Base-by-base conservation (phyloP, 2,113 vertebrate species). In the Rhineura floridana region DNA sequence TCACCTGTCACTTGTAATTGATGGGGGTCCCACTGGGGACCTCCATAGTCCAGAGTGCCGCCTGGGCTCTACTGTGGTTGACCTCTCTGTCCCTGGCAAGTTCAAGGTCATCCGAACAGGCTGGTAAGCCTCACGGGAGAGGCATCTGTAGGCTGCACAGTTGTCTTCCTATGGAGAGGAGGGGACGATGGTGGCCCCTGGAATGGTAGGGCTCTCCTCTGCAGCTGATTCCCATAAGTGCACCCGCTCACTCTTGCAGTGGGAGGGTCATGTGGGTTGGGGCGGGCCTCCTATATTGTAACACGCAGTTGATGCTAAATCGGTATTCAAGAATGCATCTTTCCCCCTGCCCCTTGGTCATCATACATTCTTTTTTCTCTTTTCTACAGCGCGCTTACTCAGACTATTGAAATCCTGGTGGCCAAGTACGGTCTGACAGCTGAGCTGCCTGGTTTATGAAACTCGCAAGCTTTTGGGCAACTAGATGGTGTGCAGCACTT, bases 31-130 rank as follows among this genome's bases (percentile, higher is more conserved):
- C 1, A 96, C 98, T 90, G 98, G 97, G 72, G 97, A 98, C 39
- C 44, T 85, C 23, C 94, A 97, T 90, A 98, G 96, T 90, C 95
- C 97, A 0, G 95, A 97, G 87, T 97, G 95, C 90, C 98, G 99
- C 11, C 93, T 98, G 7, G 99, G 99, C 0, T 99, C 99, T 0
- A 99, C 99, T 3, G 99, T 99, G 85, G 95, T 99, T 6, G 97
- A 99, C 78, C 95, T 99, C 0, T 98, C 98, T 3, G 96, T 97
- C 1, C 89, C 96, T 0, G 98, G 98, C 63, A 98, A 96, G 83
- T 99, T 98, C 94, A 95, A 88, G 73, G 92, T 99, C 91, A 98
- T 99, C 89, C 96, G 99, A 86, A 95, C 98, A 39, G 99, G 99
- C 90, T 99, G 98, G 99, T 99, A 94, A 97, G 94, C 6, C 52